phyloP scores from a whole-genome alignment of 2,797 vertebrate species.

The Chrysocyon brachyurus region DNA sequence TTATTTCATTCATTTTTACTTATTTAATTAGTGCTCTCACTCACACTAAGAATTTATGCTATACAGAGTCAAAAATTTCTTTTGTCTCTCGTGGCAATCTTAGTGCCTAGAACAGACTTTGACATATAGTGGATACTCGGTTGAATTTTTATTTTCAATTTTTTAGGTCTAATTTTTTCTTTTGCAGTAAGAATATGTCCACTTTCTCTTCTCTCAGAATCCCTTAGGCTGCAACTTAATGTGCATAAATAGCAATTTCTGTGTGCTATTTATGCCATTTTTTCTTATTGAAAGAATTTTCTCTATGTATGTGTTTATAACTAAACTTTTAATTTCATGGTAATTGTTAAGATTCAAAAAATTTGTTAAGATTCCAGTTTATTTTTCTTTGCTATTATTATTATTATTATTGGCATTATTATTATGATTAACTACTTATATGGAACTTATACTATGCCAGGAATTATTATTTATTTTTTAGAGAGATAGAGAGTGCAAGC shows the following conservation, averaged over 20 bases:
- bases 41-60: background rate
- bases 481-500: no score
- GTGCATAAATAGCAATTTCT: background rate
- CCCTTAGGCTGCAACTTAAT: background rate
- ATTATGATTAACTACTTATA: background rate
- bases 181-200: background rate
- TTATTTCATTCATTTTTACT: background rate
- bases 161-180: background rate
- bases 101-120: background rate
- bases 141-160: background rate
- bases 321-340: background rate
- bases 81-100: background rate
- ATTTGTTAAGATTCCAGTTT: background rate
- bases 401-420: background rate
- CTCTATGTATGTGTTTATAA: background rate
- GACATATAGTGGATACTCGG: background rate
- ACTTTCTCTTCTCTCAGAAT: background rate
- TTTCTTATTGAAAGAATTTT: slow-evolving; percentile 1
- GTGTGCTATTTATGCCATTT: background rate
- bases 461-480: background rate
- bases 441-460: background rate
- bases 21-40: background rate
- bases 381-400: background rate
- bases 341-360: background rate
- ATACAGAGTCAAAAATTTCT: background rate